Evolutionary conservation across 2,888 invertebrate genomes (phyloP).

Genomic region (Nephrotoma appendiculata): DNA sequence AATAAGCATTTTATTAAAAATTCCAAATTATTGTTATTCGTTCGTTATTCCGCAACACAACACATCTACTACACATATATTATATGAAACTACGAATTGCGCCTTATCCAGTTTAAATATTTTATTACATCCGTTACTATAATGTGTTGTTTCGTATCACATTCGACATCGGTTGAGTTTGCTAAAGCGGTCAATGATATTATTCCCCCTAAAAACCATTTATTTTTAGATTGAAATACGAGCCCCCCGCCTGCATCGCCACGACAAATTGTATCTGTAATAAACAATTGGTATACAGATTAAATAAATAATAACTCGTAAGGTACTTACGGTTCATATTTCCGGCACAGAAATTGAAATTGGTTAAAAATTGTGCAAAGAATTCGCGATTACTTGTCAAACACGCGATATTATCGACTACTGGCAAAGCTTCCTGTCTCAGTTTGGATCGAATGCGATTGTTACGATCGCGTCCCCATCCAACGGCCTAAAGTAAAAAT

Average conservation of each 20-base stretch:
- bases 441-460: constrained; percentile 11
- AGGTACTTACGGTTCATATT: constrained; percentile 10
- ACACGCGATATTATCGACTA: constrained; percentile 22
- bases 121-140: constrained; percentile 34
- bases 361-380: constrained; percentile 9
- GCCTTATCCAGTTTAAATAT: constrained; percentile 23
- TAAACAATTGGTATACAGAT: no score
- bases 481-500: constrained; percentile 11
- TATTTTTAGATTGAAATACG: constrained; percentile 18
- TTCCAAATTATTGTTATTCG: no score
- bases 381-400: constrained; percentile 14
- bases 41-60: no score
- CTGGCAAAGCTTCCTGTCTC: constrained; percentile 21
- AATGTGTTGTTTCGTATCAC: constrained; percentile 33
- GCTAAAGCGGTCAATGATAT: constrained; percentile 12
- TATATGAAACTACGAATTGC: neutral
- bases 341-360: constrained; percentile 13
- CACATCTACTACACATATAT: no score
- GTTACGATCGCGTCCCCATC: constrained; percentile 29
- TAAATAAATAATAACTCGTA: neutral
- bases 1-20: no score
- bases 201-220: constrained; percentile 12
- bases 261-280: constrained; percentile 31
- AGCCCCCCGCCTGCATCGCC: constrained; percentile 39
- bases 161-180: constrained; percentile 20